Conservation (phyloP, 1,140 invertebrate species). For the Drosophila tsacasi region DNA sequence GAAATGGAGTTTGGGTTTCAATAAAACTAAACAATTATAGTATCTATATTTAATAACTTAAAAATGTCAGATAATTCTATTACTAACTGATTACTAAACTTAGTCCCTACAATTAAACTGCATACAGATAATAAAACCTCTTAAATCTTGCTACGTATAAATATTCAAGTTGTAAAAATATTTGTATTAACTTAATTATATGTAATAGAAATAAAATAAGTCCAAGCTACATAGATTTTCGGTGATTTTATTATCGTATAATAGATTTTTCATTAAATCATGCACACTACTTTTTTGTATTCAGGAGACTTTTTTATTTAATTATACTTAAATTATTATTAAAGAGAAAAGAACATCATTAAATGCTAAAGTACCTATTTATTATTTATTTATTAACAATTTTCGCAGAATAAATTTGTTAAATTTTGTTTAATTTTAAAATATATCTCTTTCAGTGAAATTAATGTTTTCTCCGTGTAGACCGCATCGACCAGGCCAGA, state of each 20-base stretch:
- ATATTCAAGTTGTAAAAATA: neutral
- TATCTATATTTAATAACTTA: too few species aligned
- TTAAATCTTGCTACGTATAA: too few species aligned
- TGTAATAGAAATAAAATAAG: neutral
- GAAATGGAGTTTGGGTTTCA: neutral
- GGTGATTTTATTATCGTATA: neutral
- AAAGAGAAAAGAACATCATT: neutral
- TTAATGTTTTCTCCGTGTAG: constrained; percentile 22
- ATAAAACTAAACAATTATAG: neutral
- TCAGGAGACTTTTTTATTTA: too few species aligned
- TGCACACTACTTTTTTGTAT: too few species aligned
- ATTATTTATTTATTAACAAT: neutral
- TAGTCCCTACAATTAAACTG: neutral
- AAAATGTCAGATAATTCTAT: neutral
- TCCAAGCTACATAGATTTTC: too few species aligned
- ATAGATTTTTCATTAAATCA: neutral
- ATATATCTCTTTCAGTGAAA: neutral
- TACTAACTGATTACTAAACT: neutral
- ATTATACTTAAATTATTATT: too few species aligned
- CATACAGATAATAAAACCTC: too few species aligned
- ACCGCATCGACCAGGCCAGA: constrained; percentile 39
- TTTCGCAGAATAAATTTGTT: too few species aligned
- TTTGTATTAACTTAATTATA: neutral
- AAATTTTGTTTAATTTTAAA: too few species aligned
- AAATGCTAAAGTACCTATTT: neutral